Conservation (phyloP, 2,888 invertebrate species). For the Cephus runcator region DNA sequence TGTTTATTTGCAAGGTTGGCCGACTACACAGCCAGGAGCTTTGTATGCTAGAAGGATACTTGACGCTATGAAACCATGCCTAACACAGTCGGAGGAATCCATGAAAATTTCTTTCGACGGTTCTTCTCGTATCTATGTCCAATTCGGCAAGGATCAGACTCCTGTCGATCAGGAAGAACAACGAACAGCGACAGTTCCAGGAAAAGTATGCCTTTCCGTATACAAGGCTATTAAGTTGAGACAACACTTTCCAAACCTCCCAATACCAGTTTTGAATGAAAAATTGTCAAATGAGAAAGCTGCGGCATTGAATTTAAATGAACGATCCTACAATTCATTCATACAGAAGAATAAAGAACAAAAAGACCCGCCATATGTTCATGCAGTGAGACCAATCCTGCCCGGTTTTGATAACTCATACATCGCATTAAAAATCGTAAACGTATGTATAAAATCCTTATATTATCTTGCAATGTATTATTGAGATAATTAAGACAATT, state of each 20-base stretch:
- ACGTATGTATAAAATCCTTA: slow-evolving; percentile 65
- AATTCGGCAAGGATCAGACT: slow-evolving; percentile 69
- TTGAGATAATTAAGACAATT: not conserved
- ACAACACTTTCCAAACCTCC: slow-evolving; percentile 68
- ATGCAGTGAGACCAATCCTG: slow-evolving; percentile 67
- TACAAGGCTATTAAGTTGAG: slow-evolving; percentile 80
- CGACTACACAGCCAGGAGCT: slow-evolving; percentile 73
- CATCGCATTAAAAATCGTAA: slow-evolving; percentile 69
- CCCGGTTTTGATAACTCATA: slow-evolving; percentile 72
- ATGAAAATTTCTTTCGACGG: slow-evolving; percentile 63
- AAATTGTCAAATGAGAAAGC: slow-evolving; percentile 42
- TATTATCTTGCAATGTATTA: not conserved
- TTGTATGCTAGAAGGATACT: slow-evolving; percentile 77
- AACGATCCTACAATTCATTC: slow-evolving; percentile 4
- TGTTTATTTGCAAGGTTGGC: slow-evolving; percentile 71
- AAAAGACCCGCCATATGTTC: slow-evolving; percentile 47
- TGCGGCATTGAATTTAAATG: slow-evolving; percentile 32
- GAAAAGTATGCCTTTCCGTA: slow-evolving; percentile 75
- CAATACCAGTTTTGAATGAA: slow-evolving; percentile 67
- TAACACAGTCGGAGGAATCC: slow-evolving; percentile 41
- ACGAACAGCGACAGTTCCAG: slow-evolving; percentile 67
- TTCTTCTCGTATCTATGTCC: slow-evolving; percentile 75
- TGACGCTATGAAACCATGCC: slow-evolving; percentile 68
- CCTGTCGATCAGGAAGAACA: slow-evolving; percentile 46
- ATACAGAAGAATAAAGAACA: slow-evolving; percentile 41